Evolutionary conservation across 2,797 vertebrate genomes (phyloP), one percentile per base, ranked within the genome.

Genomic region (Enteromius treurensis): DNA sequence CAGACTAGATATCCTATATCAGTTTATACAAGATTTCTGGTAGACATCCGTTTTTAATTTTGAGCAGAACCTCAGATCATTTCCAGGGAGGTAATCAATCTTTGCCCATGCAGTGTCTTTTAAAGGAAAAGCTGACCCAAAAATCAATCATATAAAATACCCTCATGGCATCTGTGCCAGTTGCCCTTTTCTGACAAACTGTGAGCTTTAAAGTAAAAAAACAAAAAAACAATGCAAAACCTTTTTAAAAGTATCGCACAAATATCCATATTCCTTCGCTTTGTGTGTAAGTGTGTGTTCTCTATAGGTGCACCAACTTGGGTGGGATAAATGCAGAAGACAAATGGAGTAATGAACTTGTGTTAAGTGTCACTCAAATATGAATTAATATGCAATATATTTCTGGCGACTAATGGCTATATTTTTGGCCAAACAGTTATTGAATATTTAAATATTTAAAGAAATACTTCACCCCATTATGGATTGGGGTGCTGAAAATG

Each of bases 21-120:
- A 17, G 62, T 49, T 60, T 45, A 26, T 21, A 15, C 3, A 80
- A 45, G 40, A 13, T 76, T 11, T 82, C 14, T 15, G 23, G 73
- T 77, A 76, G 37, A 15, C 60, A 83, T 32, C 62, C 37, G 51
- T 53, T 68, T 69, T 47, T 37, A 47, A 77, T 77, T 45, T 58
- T 58, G 5, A 68, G 37, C n/a, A 60, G 21, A 64, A 71, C 15
- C 70, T 82, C n/a, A 68, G 55, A 82, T 32, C 19, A 53, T 53
- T 67, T 76, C 32, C 68, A 73, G 55, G 37, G 10, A 82, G 15
- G 17, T 34, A 51, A 62, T 60, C 37, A 45, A 49, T 51, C 58
- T 47, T 47, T 71, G 19, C 23, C n/a, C 19, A 10, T 10, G 40
- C 40, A 17, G 29, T 60, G 55, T 17, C 40, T 40, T 74, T 64